Conservation (phyloP, 2,797 vertebrate species). For the Siniperca scherzeri region DNA sequence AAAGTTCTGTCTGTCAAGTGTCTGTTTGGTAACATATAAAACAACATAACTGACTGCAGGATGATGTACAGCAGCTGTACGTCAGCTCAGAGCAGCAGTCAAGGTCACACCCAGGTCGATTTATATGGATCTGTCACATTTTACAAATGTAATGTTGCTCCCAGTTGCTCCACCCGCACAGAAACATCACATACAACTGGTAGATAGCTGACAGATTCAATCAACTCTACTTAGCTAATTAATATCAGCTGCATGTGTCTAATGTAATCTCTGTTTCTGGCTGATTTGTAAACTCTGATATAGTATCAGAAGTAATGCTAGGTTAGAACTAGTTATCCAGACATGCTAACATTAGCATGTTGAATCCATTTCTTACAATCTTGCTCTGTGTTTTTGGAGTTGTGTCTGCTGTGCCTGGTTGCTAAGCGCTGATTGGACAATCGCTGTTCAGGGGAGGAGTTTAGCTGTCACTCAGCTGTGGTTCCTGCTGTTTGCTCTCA, state of each 20-base stretch:
- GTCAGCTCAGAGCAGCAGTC: not conserved
- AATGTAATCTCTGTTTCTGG: too few relatives aligned
- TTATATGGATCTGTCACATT: not conserved
- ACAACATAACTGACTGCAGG: slow-evolving; percentile 5
- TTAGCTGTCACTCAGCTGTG: not conserved
- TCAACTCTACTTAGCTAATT: too few relatives aligned
- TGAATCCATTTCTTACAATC: too few relatives aligned
- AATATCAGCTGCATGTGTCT: too few relatives aligned
- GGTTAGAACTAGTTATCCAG: too few relatives aligned
- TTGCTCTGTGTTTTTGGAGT: not conserved
- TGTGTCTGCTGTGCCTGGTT: not conserved
- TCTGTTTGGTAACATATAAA: slow-evolving; percentile 20
- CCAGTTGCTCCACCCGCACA: not conserved
- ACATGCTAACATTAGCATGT: too few relatives aligned
- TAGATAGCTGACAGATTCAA: too few relatives aligned
- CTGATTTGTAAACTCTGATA: too few relatives aligned
- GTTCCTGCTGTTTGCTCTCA: not conserved
- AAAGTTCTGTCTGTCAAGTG: slow-evolving; percentile 12
- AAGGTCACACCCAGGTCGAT: slow-evolving; percentile 28
- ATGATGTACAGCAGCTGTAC: slow-evolving; percentile 4
- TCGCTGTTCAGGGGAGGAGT: not conserved
- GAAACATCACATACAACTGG: not conserved
- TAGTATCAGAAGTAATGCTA: too few relatives aligned
- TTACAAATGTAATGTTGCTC: not conserved
- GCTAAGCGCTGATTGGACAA: not conserved